Base-by-base conservation (phyloP, 2,113 vertebrate genomes). In the Phylloscopus whistleri region DNA sequence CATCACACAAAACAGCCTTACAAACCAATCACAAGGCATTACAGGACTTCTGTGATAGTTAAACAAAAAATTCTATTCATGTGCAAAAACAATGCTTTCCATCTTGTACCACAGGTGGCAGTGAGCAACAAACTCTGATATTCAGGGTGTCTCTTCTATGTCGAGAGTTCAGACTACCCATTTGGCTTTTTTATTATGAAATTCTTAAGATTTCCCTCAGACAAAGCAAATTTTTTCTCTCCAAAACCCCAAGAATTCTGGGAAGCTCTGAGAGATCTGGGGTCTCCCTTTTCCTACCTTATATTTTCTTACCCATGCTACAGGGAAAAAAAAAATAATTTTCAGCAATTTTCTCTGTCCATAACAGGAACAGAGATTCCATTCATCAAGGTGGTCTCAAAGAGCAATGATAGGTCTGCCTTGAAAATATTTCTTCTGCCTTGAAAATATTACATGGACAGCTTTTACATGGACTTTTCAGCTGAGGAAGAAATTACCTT, bases 11-110 rank as follows among this genome's bases (percentile, higher is more conserved):
- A 59, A 35, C 58, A 80, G 82, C 41, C 88, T 89, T 68, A 69
- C 56, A 63, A 84, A 74, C 48, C 66, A 84, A 95, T 87, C 53
- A 77, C 73, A 82, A 94, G 73, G 69, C 79, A 72, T 56, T 73
- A 87, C 28, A 88, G 73, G 73, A 75, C 48, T 86, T 93, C 56
- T 83, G 35, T 53, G 43, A 70, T 24, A 77, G 75, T 69, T 51
- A 75, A 91, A 97, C 96, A 97, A 94, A 86, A 95, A 64, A 41
- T 70, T 52, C 91, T 67, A 93, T 93, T 97, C 83, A 96, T 94
- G 63, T 44, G 37, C 72, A 86, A 80, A 79, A 94, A 63, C 75
- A 95, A 88, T 5, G 16, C 83, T 85, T 94, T 91, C 84, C 92
- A 77, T 87, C 84, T 84, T 70, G 63, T 43, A 59, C 39, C 56